Evolutionary conservation across 2,113 vertebrate genomes (phyloP).

Genomic region (Cromileptes altivelis): DNA sequence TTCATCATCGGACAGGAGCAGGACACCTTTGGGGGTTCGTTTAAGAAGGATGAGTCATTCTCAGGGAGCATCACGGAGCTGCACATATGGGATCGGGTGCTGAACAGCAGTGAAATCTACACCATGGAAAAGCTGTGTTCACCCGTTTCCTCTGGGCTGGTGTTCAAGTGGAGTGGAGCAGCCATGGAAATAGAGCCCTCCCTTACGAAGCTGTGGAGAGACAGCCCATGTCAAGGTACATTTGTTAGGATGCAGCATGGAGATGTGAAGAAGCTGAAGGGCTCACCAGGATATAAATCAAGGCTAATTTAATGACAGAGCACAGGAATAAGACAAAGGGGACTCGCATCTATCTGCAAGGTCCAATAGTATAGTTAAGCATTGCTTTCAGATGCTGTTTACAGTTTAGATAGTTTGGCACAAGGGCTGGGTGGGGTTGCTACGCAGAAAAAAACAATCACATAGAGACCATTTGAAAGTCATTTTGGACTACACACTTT

Average conservation of each 20-base stretch:
- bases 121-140: conserved; percentile 82
- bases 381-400: conserved; percentile 32
- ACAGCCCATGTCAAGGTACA: conserved; percentile 82
- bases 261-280: background rate
- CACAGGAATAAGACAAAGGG: background rate
- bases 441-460: conserved; percentile 50
- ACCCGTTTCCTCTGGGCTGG: conserved; percentile 75
- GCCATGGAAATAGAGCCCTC: conserved; percentile 77
- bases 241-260: conserved; percentile 24
- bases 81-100: conserved; percentile 83
- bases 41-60: conserved; percentile 78
- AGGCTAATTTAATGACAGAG: background rate
- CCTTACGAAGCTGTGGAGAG: conserved; percentile 57
- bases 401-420: conserved; percentile 36
- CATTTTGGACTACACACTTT: conserved; percentile 43
- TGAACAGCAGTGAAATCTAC: conserved; percentile 75
- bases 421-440: conserved; percentile 46
- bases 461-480: conserved; percentile 48
- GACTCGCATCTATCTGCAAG: background rate
- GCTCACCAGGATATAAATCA: conserved; percentile 4
- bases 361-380: background rate
- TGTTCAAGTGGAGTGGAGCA: conserved; percentile 79
- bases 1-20: conserved; percentile 84
- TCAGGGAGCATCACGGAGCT: conserved; percentile 83
- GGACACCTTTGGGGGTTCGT: conserved; percentile 73